A percentile compares a stretch with the other conserved stretches of the same genome.
Conservation (phyloP, 2,113 vertebrate genomes). For the Acinonyx jubatus region DNA sequence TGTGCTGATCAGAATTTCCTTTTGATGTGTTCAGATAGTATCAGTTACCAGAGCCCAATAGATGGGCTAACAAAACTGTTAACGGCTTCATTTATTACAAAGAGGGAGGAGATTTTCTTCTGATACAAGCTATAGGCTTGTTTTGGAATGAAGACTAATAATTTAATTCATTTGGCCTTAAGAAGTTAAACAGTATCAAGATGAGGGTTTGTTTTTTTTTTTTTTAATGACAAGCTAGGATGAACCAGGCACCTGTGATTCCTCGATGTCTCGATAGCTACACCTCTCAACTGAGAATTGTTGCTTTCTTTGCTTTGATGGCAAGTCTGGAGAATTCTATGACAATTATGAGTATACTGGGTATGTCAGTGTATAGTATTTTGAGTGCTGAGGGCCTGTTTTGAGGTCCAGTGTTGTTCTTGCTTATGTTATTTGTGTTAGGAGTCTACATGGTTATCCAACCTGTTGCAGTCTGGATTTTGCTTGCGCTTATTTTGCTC, state of each 20-base stretch:
- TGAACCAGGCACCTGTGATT: neutral
- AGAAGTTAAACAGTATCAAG: neutral
- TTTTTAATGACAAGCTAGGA: neutral
- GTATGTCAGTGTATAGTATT: neutral
- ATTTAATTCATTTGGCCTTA: neutral
- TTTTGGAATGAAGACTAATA: neutral
- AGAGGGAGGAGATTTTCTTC: neutral
- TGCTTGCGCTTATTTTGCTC: neutral
- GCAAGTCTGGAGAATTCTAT: neutral
- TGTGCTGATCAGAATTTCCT: neutral
- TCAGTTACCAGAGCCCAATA: neutral
- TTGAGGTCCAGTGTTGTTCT: neutral
- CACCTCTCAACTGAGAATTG: neutral
- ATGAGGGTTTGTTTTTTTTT: neutral
- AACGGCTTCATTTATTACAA: neutral
- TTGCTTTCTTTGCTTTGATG: neutral
- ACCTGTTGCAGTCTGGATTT: neutral
- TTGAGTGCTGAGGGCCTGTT: neutral
- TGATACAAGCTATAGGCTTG: neutral
- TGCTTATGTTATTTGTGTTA: neutral
- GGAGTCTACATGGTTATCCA: neutral
- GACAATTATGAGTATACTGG: neutral
- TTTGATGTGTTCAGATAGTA: neutral
- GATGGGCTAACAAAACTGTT: neutral
- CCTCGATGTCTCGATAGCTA: neutral